A percentile compares a stretch with the other conserved stretches of the same genome.
Evolutionary conservation across 2,797 vertebrate species (phyloP).

Genomic region (Buphagus erythrorhynchus): DNA sequence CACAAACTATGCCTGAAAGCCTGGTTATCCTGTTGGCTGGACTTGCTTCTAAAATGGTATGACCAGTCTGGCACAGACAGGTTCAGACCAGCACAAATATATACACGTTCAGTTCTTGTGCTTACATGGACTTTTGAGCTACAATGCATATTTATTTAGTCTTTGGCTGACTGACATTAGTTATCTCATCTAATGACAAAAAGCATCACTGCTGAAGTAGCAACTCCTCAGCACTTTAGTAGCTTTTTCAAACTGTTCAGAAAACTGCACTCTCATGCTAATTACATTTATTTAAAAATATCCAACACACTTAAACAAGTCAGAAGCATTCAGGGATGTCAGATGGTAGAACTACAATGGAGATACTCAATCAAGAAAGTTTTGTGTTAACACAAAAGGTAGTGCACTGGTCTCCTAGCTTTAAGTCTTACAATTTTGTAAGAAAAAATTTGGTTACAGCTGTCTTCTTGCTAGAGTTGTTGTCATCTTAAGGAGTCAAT

Average conservation of each 20-base stretch:
- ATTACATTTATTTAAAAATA: background rate
- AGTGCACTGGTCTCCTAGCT: background rate
- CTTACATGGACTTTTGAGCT: background rate
- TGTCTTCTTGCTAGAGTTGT: background rate
- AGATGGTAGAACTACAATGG: background rate
- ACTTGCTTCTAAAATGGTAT: background rate
- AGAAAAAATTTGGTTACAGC: background rate
- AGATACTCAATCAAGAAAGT: background rate
- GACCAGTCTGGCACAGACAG: conserved; percentile 34
- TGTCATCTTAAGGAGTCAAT: background rate
- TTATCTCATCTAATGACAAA: conserved; percentile 2
- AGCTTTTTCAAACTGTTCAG: background rate
- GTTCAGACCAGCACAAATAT: conserved; percentile 35
- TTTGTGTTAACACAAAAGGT: background rate
- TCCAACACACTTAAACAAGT: background rate
- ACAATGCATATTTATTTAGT: background rate
- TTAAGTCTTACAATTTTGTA: background rate
- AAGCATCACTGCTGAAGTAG: background rate
- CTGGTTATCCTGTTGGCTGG: background rate
- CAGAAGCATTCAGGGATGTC: background rate
- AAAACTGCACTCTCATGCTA: background rate
- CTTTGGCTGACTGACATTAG: background rate
- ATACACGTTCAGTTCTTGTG: background rate
- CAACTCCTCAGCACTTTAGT: background rate
- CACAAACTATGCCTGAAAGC: conserved; percentile 33